Conservation (phyloP, 2,113 vertebrate species). For the Diadophis punctatus region DNA sequence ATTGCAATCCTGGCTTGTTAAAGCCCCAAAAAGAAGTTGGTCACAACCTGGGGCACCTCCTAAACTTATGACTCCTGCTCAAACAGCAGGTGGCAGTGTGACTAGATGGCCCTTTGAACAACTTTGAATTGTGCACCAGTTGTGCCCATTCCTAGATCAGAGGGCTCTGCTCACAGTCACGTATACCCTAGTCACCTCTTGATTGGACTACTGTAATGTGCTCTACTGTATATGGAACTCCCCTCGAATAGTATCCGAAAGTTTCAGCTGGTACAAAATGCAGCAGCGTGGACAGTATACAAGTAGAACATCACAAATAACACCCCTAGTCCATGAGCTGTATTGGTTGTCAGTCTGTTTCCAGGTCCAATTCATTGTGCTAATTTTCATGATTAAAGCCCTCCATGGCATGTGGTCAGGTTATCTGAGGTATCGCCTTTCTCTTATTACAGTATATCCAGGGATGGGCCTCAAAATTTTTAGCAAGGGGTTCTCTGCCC, state of each 20-base stretch:
- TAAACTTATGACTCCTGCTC: too few species aligned
- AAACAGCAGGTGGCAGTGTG: too few species aligned
- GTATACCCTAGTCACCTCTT: neutral
- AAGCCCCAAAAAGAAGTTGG: neutral
- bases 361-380: neutral
- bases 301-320: neutral
- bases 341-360: neutral
- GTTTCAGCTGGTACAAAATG: neutral
- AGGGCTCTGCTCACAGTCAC: neutral
- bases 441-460: neutral
- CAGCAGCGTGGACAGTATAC: neutral
- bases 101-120: too few species aligned
- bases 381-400: neutral
- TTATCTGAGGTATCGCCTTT: neutral
- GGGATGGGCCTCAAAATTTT: too few species aligned
- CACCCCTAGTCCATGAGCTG: neutral
- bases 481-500: too few species aligned
- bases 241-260: neutral
- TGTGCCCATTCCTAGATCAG: neutral
- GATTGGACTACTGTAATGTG: neutral
- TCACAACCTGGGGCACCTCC: neutral
- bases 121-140: neutral
- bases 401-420: neutral
- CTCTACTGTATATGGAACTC: too few species aligned
- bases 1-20: neutral